phyloP scores from a whole-genome alignment of 2,888 invertebrate species.

The Danaus chrysippus region DNA sequence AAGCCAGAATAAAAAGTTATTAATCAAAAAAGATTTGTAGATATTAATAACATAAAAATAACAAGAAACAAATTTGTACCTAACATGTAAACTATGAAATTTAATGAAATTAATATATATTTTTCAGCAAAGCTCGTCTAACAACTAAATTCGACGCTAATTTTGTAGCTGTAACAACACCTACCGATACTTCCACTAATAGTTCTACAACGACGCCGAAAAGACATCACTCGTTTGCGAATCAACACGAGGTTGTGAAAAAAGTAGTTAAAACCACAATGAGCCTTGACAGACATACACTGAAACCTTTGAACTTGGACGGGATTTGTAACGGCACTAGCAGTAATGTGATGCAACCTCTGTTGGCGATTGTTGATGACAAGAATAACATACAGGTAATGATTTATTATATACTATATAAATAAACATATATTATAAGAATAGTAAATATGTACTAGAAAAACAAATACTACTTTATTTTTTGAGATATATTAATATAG shows the following conservation, averaged over 20 bases:
- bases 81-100: too few species aligned
- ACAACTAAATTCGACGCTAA: conserved; percentile 71
- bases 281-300: conserved; percentile 60
- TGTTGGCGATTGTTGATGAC: conserved; percentile 69
- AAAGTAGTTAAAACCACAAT: conserved; percentile 50
- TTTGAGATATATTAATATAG: too few species aligned
- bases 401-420: background rate
- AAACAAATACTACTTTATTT: too few species aligned
- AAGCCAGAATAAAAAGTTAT: too few species aligned
- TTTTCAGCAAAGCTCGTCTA: conserved; percentile 60
- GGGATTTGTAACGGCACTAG: conserved; percentile 61
- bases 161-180: conserved; percentile 44
- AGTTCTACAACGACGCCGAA: conserved; percentile 50
- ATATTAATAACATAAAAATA: too few species aligned
- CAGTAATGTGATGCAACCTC: conserved; percentile 54
- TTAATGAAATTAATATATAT: background rate
- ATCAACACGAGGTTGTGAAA: conserved; percentile 48
- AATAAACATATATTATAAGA: background rate
- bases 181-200: conserved; percentile 40
- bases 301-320: conserved; percentile 66
- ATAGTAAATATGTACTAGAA: too few species aligned
- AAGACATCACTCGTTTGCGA: conserved; percentile 60
- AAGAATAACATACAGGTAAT: conserved; percentile 71
- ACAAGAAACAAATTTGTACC: too few species aligned
- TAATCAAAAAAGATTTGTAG: too few species aligned